Evolutionary conservation across 2,888 invertebrate genomes (phyloP).

Genomic region (Cryptops parisi): DNA sequence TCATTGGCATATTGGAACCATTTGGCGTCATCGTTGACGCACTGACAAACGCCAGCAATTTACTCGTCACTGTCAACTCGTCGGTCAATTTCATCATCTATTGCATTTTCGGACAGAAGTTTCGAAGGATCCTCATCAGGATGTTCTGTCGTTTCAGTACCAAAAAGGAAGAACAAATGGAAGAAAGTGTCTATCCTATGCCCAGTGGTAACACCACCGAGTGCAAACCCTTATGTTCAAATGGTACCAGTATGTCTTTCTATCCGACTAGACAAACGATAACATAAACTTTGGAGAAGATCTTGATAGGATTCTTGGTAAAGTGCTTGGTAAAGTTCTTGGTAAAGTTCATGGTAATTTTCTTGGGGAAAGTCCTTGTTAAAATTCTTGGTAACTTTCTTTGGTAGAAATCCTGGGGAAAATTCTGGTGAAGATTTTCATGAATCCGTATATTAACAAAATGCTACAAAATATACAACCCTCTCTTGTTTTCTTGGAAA

Average conservation of each 20-base stretch:
- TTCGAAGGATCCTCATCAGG: constrained; percentile 68
- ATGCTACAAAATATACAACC: too few species aligned
- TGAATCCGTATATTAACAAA: too few species aligned
- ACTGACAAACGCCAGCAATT: constrained; percentile 50
- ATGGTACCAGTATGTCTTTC: constrained; percentile 1
- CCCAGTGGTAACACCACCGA: constrained; percentile 8
- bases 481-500: too few species aligned
- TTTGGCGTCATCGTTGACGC: constrained; percentile 44
- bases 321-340: too few species aligned
- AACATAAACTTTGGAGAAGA: too few species aligned
- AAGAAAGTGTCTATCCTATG: constrained; percentile 13
- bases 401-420: too few species aligned
- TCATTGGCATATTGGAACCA: constrained; percentile 74
- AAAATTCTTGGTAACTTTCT: too few species aligned
- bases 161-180: constrained; percentile 1
- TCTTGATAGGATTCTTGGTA: too few species aligned
- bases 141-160: constrained; percentile 25
- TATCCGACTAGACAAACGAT: neutral
- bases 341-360: too few species aligned
- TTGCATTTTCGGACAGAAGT: constrained; percentile 94
- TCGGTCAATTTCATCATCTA: constrained; percentile 96
- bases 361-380: too few species aligned
- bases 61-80: constrained; percentile 90
- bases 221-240: constrained; percentile 8
- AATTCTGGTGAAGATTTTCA: too few species aligned